These are phyloP conservation scores for Nephrotoma appendiculata DNA, from an alignment of 2,888 invertebrate species.

Conservation along the genomic window DNA sequence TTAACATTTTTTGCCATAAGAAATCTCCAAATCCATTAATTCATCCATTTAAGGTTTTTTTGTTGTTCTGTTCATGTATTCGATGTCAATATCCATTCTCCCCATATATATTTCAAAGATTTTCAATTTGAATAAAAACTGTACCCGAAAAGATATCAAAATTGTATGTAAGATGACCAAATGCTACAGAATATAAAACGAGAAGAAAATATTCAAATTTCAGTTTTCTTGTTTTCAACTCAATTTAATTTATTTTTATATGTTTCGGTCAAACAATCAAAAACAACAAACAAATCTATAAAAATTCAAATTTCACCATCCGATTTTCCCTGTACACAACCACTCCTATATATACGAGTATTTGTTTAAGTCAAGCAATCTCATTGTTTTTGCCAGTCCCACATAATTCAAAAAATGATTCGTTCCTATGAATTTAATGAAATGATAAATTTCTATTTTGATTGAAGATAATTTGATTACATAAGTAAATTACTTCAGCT, in stretches of 20 bases:
- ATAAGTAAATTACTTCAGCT: background rate
- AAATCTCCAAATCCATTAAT: background rate
- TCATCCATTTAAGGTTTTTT: background rate
- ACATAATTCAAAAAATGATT: background rate
- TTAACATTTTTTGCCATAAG: background rate
- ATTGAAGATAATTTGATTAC: background rate
- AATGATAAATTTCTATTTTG: background rate
- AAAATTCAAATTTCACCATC: background rate
- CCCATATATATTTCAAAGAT: background rate
- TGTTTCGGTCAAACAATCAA: background rate
- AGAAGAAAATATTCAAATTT: background rate
- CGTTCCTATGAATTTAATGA: background rate
- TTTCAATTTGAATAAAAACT: background rate
- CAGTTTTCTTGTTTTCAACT: background rate
- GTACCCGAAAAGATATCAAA: background rate
- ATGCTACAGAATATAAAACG: background rate
- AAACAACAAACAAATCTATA: background rate
- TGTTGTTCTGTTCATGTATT: background rate
- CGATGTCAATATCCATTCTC: background rate
- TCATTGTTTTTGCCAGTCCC: background rate
- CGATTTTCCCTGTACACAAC: background rate
- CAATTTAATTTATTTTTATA: background rate
- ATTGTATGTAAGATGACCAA: background rate
- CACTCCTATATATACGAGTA: background rate
- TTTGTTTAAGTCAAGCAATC: background rate